A percentile compares a stretch with the other conserved stretches of the same genome.
phyloP scores from a whole-genome alignment of 2,888 invertebrate species.

The Platyscelio sp. region DNA sequence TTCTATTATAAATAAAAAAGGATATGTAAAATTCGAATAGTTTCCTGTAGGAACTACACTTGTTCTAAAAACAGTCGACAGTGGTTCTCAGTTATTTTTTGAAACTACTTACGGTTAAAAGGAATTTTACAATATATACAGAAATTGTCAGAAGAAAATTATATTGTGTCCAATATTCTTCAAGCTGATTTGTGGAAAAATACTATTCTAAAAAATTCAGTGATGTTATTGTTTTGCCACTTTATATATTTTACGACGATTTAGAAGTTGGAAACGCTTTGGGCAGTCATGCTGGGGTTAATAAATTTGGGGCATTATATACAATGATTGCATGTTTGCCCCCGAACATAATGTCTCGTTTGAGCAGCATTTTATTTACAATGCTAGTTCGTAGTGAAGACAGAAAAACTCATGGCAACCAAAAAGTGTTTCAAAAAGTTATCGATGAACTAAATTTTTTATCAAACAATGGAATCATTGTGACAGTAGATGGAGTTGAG shows the following conservation, averaged over 20 bases:
- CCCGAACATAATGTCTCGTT: neutral
- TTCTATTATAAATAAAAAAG: constrained; percentile 2
- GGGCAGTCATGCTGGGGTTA: constrained; percentile 1
- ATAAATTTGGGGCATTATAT: constrained; percentile 11
- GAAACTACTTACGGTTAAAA: neutral
- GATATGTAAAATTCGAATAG: constrained; percentile 17
- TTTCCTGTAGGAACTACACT: constrained; percentile 8
- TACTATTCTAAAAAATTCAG: neutral
- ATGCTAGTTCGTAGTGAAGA: neutral
- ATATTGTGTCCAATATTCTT: neutral
- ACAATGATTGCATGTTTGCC: constrained; percentile 17
- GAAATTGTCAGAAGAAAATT: neutral
- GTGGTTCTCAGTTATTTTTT: neutral
- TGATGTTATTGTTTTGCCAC: neutral
- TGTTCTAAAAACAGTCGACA: neutral
- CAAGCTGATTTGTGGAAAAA: neutral
- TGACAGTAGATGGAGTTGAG: neutral
- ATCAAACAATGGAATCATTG: constrained; percentile 6
- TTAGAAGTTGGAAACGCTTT: constrained; percentile 3
- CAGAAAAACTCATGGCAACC: neutral
- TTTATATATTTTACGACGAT: neutral
- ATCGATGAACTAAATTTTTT: constrained; percentile 38
- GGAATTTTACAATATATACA: neutral
- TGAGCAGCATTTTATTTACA: constrained; percentile 6
- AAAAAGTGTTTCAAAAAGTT: neutral